Evolutionary conservation across 2,797 vertebrate genomes (phyloP).

Genomic region (Falco rusticolus): DNA sequence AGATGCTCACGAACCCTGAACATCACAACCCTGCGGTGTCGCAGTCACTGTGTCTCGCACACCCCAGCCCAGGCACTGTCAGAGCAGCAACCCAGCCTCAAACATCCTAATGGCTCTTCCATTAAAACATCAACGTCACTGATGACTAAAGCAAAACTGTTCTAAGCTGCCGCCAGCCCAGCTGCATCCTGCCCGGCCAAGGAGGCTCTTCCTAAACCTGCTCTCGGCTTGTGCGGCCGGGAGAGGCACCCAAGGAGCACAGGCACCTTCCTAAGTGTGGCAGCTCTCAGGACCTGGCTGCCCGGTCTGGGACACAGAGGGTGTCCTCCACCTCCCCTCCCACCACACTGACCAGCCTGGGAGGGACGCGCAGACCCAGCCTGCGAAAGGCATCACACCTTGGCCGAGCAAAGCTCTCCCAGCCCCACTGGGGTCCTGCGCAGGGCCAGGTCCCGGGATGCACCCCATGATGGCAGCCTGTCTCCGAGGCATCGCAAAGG

Average conservation of each 20-base stretch:
- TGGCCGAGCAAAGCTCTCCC: background rate
- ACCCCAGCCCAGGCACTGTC: background rate
- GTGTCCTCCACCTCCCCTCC: background rate
- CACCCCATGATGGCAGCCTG: fast-evolving
- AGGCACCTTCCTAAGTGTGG: fast-evolving
- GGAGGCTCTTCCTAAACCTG: background rate
- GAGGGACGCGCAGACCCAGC: background rate
- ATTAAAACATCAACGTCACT: background rate
- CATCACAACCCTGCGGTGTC: background rate
- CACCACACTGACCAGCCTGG: fast-evolving
- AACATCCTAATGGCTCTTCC: background rate
- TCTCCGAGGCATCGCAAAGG: fast-evolving
- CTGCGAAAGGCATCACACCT: fast-evolving
- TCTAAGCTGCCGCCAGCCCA: fast-evolving
- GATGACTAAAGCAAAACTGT: background rate
- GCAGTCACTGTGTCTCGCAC: fast-evolving
- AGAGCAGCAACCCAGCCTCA: background rate
- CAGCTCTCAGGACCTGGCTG: background rate
- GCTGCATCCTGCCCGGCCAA: background rate
- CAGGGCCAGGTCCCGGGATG: background rate
- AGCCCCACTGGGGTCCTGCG: fast-evolving
- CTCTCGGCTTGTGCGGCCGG: fast-evolving
- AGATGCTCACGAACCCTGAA: background rate
- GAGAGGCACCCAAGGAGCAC: fast-evolving
- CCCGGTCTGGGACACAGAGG: fast-evolving